A percentile compares a stretch with the other conserved stretches of the same genome.
Evolutionary conservation across 2,797 vertebrate species (phyloP).

Genomic region (Syncerus caffer): DNA sequence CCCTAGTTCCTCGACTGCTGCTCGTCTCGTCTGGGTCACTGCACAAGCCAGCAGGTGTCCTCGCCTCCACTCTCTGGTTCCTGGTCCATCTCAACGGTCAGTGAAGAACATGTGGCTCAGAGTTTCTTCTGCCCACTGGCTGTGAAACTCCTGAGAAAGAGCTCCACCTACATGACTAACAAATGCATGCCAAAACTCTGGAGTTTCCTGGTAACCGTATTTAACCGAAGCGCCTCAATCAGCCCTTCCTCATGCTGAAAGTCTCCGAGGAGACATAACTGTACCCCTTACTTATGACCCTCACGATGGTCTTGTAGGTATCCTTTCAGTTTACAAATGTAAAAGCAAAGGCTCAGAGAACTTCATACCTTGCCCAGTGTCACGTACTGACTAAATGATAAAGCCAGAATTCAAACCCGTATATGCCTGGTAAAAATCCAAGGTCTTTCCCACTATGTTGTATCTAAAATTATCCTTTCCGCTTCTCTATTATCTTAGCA

Average conservation of each 20-base stretch:
- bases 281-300: background rate
- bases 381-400: background rate
- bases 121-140: background rate
- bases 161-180: background rate
- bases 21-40: background rate
- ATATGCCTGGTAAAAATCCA: conserved; percentile 7
- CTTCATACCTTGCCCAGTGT: background rate
- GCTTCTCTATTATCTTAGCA: background rate
- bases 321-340: background rate
- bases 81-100: background rate
- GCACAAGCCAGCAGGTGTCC: background rate
- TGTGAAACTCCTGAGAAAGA: background rate
- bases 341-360: background rate
- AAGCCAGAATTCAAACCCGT: conserved; percentile 5
- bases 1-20: background rate
- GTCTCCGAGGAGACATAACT: background rate
- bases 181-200: background rate
- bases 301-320: background rate
- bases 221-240: background rate
- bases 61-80: background rate
- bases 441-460: background rate
- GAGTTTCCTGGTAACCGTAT: background rate
- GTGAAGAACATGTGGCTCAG: background rate
- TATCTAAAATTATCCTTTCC: background rate
- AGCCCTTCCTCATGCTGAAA: background rate